A percentile compares a stretch with the other conserved stretches of the same genome.
Conservation (phyloP, 2,888 invertebrate genomes). For the Melipona bicolor region DNA sequence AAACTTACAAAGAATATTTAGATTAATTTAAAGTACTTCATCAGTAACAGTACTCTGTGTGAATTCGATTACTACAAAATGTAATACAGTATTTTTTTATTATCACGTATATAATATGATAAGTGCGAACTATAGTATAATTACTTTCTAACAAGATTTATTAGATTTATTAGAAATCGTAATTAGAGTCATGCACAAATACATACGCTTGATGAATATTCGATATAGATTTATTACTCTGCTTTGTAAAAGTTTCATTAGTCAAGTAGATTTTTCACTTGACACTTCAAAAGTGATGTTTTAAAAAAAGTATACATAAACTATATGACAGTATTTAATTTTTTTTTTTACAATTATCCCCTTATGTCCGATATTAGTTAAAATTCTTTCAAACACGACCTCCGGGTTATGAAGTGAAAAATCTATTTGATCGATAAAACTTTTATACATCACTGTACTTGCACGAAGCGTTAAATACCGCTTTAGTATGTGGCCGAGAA, state of each 20-base stretch:
- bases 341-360: neutral
- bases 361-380: neutral
- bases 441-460: neutral
- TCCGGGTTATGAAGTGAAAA: neutral
- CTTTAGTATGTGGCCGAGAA: too few species aligned
- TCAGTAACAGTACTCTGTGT: neutral
- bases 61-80: neutral
- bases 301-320: neutral
- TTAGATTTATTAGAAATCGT: neutral
- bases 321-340: neutral
- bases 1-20: neutral
- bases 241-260: neutral
- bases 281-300: neutral
- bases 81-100: neutral
- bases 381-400: neutral
- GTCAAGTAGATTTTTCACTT: neutral
- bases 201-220: neutral
- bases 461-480: neutral
- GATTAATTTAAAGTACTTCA: neutral
- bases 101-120: neutral
- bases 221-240: neutral
- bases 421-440: neutral
- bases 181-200: neutral
- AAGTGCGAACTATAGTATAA: neutral
- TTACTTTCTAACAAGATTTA: neutral